These are phyloP conservation scores for Euplagia quadripunctaria DNA, from an alignment of 2,888 invertebrate genomes.

Conservation along the genomic window DNA sequence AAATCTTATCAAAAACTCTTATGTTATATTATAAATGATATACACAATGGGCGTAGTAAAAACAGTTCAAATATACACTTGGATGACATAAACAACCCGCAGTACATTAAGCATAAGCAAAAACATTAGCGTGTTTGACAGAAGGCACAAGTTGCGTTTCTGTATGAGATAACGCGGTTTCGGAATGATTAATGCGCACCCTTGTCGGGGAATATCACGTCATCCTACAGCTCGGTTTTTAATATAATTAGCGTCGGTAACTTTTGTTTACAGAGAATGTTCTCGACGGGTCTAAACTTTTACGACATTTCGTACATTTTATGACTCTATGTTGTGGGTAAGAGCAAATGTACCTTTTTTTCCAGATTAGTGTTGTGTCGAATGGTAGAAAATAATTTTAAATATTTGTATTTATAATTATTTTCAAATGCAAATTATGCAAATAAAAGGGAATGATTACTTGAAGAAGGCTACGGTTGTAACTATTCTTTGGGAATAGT, in stretches of 20 bases:
- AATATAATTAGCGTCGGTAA: constrained; percentile 73
- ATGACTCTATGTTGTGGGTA: constrained; percentile 12
- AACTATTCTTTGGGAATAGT: background rate
- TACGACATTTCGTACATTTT: constrained; percentile 31
- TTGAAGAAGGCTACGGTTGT: background rate
- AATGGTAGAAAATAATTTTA: constrained; percentile 16
- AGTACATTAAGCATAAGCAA: constrained; percentile 48
- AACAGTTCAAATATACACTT: constrained; percentile 3
- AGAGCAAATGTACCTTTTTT: constrained; percentile 14
- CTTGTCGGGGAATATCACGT: constrained; percentile 72
- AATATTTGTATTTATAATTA: background rate
- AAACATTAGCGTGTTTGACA: constrained; percentile 57
- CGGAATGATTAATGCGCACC: constrained; percentile 80
- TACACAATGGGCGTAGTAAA: background rate
- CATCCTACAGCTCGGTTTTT: constrained; percentile 70
- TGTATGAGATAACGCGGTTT: constrained; percentile 73
- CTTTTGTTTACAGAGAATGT: constrained; percentile 66
- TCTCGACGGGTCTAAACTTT: constrained; percentile 47
- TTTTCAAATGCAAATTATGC: background rate
- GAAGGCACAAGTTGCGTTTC: constrained; percentile 61
- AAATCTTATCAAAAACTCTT: no score
- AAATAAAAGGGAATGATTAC: no score
- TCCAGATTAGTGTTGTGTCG: background rate
- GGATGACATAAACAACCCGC: constrained; percentile 21
- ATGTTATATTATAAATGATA: background rate